Conservation (phyloP, 2,113 vertebrate genomes). For the Crotalus tigris region DNA sequence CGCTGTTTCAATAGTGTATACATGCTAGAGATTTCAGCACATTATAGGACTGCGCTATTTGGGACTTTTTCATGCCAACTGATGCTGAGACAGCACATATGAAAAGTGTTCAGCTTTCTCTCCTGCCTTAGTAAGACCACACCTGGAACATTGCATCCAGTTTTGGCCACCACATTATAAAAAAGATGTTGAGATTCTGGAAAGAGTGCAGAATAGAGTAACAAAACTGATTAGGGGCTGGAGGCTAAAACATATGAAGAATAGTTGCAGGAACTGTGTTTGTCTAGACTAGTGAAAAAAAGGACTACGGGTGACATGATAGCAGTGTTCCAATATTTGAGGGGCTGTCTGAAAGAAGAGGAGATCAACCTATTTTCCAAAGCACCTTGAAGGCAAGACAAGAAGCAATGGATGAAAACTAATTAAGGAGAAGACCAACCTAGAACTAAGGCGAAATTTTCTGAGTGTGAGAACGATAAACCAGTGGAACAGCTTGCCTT, state of each 20-base stretch:
- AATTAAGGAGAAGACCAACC: not conserved
- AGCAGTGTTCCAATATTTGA: not conserved
- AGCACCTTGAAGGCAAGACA: not conserved
- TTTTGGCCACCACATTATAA: not conserved
- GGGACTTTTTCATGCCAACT: too few species aligned
- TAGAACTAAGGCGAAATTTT: too few species aligned
- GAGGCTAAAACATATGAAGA: not conserved
- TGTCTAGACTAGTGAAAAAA: not conserved
- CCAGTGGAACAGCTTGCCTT: not conserved
- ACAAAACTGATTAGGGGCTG: not conserved
- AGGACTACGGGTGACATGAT: not conserved
- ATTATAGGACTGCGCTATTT: too few species aligned
- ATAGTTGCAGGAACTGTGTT: not conserved
- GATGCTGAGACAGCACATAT: too few species aligned
- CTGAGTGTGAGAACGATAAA: not conserved
- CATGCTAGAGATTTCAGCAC: too few species aligned
- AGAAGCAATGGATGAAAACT: not conserved
- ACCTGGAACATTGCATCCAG: not conserved
- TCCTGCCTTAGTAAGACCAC: not conserved
- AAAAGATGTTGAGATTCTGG: not conserved
- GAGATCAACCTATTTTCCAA: not conserved
- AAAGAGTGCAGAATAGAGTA: not conserved
- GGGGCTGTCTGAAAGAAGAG: not conserved
- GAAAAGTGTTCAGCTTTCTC: too few species aligned
- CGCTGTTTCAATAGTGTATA: too few species aligned